These are phyloP conservation scores for Tupiocoris notatus DNA, from an alignment of 2,888 invertebrate genomes.

Conservation along the genomic window DNA sequence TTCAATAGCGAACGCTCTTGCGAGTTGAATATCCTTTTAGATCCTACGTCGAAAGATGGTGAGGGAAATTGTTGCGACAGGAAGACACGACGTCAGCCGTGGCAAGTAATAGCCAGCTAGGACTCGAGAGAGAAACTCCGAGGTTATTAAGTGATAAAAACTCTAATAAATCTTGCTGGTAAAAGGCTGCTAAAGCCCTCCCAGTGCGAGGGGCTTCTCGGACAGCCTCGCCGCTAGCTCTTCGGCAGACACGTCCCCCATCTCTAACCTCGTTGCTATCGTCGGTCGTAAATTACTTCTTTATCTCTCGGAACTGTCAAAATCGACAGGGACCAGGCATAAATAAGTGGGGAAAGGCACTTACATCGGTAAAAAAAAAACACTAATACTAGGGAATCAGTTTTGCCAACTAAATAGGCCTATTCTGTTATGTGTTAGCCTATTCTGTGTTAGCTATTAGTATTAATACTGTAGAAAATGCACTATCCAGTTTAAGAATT, in stretches of 20 bases:
- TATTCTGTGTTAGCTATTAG: no score
- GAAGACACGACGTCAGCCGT: not conserved
- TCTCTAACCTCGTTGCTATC: constrained; percentile 14
- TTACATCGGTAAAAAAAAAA: not conserved
- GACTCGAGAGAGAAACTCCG: constrained; percentile 1
- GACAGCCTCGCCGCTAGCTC: constrained; percentile 1
- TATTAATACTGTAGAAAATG: no score
- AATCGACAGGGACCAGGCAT: constrained; percentile 33
- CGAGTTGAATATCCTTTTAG: no score
- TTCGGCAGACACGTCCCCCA: not conserved
- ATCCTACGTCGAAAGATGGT: no score
- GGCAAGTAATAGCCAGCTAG: constrained; percentile 22
- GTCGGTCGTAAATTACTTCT: constrained; percentile 33
- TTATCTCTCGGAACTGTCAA: constrained; percentile 38
- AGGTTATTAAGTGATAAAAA: constrained; percentile 47
- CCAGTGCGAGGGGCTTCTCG: not conserved
- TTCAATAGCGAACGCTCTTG: no score
- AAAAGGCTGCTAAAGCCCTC: constrained; percentile 6
- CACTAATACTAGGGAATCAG: not conserved
- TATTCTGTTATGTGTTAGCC: no score
- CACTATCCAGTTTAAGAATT: no score
- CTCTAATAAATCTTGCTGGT: constrained; percentile 44
- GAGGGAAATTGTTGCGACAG: no score
- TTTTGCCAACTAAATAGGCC: no score
- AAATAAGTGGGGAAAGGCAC: constrained; percentile 23